These are phyloP conservation scores for Phyllotreta cruciferae DNA, from an alignment of 2,888 invertebrate genomes.

Conservation along the genomic window DNA sequence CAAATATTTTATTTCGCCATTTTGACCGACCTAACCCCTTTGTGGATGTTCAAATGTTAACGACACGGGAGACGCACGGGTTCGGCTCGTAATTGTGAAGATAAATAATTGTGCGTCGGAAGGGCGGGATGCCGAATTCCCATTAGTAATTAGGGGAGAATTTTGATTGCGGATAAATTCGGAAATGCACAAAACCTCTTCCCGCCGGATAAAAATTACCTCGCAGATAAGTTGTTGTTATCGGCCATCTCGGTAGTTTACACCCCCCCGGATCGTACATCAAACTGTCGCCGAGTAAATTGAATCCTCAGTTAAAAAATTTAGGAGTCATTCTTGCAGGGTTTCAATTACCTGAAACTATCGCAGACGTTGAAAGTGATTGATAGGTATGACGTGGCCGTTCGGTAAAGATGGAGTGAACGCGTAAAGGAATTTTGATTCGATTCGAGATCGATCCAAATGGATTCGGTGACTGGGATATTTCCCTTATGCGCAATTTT, in stretches of 20 bases:
- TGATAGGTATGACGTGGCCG: conserved; percentile 23
- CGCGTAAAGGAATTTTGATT: conserved; percentile 21
- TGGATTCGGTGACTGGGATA: no score
- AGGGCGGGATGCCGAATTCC: background rate
- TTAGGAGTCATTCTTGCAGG: conserved; percentile 18
- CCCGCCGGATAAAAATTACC: no score
- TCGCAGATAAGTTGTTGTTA: no score
- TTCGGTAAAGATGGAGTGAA: background rate
- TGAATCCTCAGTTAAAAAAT: conserved; percentile 33
- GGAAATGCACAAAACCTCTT: no score
- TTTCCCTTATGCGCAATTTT: no score
- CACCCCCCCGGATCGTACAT: conserved; percentile 19
- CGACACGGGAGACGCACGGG: conserved; percentile 18
- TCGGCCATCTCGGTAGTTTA: conserved; percentile 5
- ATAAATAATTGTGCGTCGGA: conserved; percentile 6
- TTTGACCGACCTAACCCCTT: conserved; percentile 20
- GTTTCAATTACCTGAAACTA: conserved; percentile 32
- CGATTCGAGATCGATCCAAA: conserved; percentile 3
- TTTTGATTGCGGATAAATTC: no score
- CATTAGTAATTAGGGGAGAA: no score
- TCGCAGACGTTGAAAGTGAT: conserved; percentile 25
- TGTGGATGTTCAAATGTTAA: conserved; percentile 22
- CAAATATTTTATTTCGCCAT: conserved; percentile 32
- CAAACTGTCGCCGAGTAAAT: conserved; percentile 32
- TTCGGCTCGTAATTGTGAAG: conserved; percentile 20